Percentiles rank a stretch among this genome's conserved stretches.
These are phyloP conservation scores for Amphiprion clarkii DNA, from an alignment of 2,797 vertebrate species.

Conservation along the genomic window DNA sequence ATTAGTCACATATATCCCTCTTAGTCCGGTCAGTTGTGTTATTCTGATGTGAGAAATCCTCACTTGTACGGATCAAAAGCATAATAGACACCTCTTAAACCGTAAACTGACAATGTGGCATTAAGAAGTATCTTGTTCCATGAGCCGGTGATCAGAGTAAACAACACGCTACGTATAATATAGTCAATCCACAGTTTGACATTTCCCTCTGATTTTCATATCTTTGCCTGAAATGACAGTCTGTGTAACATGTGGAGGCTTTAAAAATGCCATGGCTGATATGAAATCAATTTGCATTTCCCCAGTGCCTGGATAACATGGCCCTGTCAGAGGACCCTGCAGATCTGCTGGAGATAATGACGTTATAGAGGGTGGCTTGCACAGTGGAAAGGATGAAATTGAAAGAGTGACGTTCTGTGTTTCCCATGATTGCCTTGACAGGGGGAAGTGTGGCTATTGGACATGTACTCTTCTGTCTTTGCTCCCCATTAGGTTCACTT, in stretches of 20 bases:
- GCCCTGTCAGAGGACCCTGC: slow-evolving; percentile 85
- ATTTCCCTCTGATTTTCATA: slow-evolving; percentile 88
- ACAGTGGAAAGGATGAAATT: slow-evolving; percentile 82
- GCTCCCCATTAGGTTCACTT: slow-evolving; percentile 86
- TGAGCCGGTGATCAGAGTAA: slow-evolving; percentile 79
- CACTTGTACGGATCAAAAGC: slow-evolving; percentile 49
- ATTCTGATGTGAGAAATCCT: slow-evolving; percentile 32
- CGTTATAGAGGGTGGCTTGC: slow-evolving; percentile 79
- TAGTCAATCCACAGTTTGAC: slow-evolving; percentile 81
- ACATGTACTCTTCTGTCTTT: slow-evolving; percentile 79
- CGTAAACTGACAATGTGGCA: slow-evolving; percentile 65
- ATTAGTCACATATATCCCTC: slow-evolving; percentile 8
- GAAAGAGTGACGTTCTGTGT: slow-evolving; percentile 86
- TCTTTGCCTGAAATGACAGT: slow-evolving; percentile 85
- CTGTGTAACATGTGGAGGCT: slow-evolving; percentile 81
- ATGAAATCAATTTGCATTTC: slow-evolving; percentile 91
- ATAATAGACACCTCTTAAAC: slow-evolving; percentile 65
- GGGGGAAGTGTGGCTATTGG: slow-evolving; percentile 75
- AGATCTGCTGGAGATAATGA: slow-evolving; percentile 88
- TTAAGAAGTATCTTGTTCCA: slow-evolving; percentile 81
- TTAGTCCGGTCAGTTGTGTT: slow-evolving; percentile 17
- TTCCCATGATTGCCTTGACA: slow-evolving; percentile 85
- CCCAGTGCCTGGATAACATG: slow-evolving; percentile 83
- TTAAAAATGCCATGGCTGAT: slow-evolving; percentile 89
- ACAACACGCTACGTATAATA: slow-evolving; percentile 79